These are phyloP conservation scores for Trichonephila clavipes DNA, from an alignment of 1,140 invertebrate genomes.

Conservation along the genomic window DNA sequence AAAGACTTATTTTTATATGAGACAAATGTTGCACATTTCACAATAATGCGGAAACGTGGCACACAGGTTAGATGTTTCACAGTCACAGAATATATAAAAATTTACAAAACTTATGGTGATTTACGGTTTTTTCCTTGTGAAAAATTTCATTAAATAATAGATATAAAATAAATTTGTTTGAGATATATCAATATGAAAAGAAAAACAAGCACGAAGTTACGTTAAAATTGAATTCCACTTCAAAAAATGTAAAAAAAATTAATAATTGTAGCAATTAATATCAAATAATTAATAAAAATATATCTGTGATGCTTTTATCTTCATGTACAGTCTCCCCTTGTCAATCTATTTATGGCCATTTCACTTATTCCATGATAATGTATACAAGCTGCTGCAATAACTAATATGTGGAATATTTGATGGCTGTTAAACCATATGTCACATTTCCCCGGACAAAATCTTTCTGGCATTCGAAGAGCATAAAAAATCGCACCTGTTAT, in stretches of 20 bases:
- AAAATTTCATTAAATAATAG: slow-evolving; percentile 5
- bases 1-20: slow-evolving; percentile 3
- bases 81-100: slow-evolving; percentile 66
- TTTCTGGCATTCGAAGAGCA: slow-evolving; percentile 95
- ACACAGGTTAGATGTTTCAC: slow-evolving; percentile 74
- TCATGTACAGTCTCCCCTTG: slow-evolving; percentile 89
- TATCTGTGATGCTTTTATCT: slow-evolving; percentile 5
- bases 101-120: slow-evolving; percentile 59
- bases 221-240: background rate
- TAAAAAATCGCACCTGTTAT: slow-evolving; percentile 97
- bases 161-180: slow-evolving; percentile 45
- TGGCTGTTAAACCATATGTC: slow-evolving; percentile 99
- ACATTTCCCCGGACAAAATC: slow-evolving; percentile 99
- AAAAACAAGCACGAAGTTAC: slow-evolving; percentile 23
- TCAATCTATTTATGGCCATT: slow-evolving; percentile 96
- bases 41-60: slow-evolving; percentile 73
- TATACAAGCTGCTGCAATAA: slow-evolving; percentile 97
- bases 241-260: slow-evolving; percentile 51
- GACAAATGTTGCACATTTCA: slow-evolving; percentile 12
- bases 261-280: slow-evolving; percentile 6
- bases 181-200: slow-evolving; percentile 39
- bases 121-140: slow-evolving; percentile 35
- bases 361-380: slow-evolving; percentile 99
- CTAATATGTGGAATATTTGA: slow-evolving; percentile 98
- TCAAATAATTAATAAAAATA: slow-evolving; percentile 49